These are phyloP conservation scores for Lithobates sylvaticus DNA, from an alignment of 2,797 vertebrate species.

Conservation along the genomic window DNA sequence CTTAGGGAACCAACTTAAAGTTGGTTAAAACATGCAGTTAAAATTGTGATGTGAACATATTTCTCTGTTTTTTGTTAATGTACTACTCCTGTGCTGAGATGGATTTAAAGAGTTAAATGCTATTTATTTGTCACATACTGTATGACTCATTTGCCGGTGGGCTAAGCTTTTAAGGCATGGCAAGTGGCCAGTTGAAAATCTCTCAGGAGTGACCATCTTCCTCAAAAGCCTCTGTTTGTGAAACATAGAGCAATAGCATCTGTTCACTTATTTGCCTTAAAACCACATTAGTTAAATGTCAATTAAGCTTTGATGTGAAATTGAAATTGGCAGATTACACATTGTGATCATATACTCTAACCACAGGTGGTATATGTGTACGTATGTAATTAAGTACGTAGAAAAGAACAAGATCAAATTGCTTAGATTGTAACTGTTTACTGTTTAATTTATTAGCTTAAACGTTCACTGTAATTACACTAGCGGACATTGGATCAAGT, in stretches of 20 bases:
- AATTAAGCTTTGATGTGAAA: slow-evolving; percentile 60
- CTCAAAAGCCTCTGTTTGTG: slow-evolving; percentile 41
- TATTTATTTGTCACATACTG: slow-evolving; percentile 28
- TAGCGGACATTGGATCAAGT: background rate
- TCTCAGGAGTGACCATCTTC: slow-evolving; percentile 51
- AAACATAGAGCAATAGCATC: slow-evolving; percentile 45
- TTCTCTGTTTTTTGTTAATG: no score
- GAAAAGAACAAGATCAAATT: background rate
- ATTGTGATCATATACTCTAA: slow-evolving; percentile 26
- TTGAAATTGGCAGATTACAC: slow-evolving; percentile 55
- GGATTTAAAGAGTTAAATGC: slow-evolving; percentile 22
- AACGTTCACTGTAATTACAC: background rate
- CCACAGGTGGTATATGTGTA: slow-evolving; percentile 29
- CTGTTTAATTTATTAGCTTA: background rate
- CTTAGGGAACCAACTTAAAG: no score
- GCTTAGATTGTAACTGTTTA: slow-evolving; percentile 3
- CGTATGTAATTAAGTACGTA: slow-evolving; percentile 22
- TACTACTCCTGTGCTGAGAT: no score
- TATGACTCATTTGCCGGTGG: slow-evolving; percentile 50
- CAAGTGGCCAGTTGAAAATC: slow-evolving; percentile 49
- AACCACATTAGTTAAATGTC: slow-evolving; percentile 63
- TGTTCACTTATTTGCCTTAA: slow-evolving; percentile 57
- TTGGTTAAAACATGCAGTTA: no score
- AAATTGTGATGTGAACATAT: no score
- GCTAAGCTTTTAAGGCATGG: slow-evolving; percentile 56